Evolutionary conservation across 2,888 invertebrate genomes (phyloP).

Genomic region (Temnothorax unifasciatus): DNA sequence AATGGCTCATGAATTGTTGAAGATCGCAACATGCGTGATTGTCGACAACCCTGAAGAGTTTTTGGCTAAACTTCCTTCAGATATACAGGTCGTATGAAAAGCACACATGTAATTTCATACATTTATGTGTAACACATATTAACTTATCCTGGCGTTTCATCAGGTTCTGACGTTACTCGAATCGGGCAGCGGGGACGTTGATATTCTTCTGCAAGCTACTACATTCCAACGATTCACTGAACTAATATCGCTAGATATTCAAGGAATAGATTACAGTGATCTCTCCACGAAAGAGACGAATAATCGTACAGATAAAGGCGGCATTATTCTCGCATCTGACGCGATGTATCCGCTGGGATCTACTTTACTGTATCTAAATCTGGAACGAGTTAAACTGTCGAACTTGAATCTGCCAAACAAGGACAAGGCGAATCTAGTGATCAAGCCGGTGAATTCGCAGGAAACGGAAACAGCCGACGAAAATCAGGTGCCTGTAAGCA

Average conservation of each 20-base stretch:
- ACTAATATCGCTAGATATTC: slow-evolving; percentile 88
- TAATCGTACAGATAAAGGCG: slow-evolving; percentile 65
- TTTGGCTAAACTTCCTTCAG: slow-evolving; percentile 77
- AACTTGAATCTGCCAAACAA: slow-evolving; percentile 73
- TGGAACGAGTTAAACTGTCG: slow-evolving; percentile 80
- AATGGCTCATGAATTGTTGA: slow-evolving; percentile 77
- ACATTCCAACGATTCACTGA: slow-evolving; percentile 87
- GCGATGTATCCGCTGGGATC: slow-evolving; percentile 79
- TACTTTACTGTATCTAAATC: slow-evolving; percentile 80
- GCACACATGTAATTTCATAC: slow-evolving; percentile 27
- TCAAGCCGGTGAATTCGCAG: slow-evolving; percentile 76
- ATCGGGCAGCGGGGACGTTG: slow-evolving; percentile 78
- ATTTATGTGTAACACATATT: background rate
- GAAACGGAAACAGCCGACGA: slow-evolving; percentile 54
- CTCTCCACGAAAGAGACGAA: slow-evolving; percentile 57
- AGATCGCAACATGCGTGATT: slow-evolving; percentile 81
- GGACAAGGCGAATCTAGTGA: slow-evolving; percentile 79
- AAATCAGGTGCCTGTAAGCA: slow-evolving; percentile 56
- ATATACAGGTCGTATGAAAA: slow-evolving; percentile 78
- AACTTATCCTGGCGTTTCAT: slow-evolving; percentile 53
- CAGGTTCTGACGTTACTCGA: slow-evolving; percentile 82
- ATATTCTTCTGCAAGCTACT: slow-evolving; percentile 83
- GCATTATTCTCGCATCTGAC: slow-evolving; percentile 79
- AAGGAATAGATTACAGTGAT: slow-evolving; percentile 86
- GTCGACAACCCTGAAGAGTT: slow-evolving; percentile 77